Evolutionary conservation across 2,797 vertebrate species (phyloP).

Genomic region (Antennarius maculatus): DNA sequence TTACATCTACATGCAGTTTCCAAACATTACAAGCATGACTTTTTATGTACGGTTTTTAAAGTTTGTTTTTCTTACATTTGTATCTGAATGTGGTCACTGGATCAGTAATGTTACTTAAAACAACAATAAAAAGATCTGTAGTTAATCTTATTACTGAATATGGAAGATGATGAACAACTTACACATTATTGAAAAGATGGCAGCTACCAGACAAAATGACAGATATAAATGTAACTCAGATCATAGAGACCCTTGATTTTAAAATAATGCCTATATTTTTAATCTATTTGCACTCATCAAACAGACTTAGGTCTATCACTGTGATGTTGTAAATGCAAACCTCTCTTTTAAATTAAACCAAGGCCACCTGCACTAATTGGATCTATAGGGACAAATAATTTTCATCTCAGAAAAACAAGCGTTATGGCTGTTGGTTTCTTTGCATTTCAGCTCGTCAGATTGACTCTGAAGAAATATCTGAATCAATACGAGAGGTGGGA

Average conservation of each 20-base stretch:
- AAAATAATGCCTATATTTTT: neutral
- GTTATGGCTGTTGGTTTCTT: slow-evolving; percentile 12
- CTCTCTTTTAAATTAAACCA: slow-evolving; percentile 51
- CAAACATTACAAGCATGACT: neutral
- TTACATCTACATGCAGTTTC: neutral
- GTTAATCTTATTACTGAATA: neutral
- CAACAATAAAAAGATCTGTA: neutral
- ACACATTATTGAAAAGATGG: slow-evolving; percentile 2
- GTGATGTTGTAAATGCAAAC: slow-evolving; percentile 29
- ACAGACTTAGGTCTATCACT: slow-evolving; percentile 31
- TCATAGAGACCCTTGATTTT: slow-evolving; percentile 9
- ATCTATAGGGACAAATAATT: slow-evolving; percentile 54
- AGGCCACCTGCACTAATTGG: slow-evolving; percentile 57
- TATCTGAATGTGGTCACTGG: neutral
- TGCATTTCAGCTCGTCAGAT: slow-evolving; percentile 49
- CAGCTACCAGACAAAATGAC: slow-evolving; percentile 14
- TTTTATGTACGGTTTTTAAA: neutral
- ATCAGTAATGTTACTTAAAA: slow-evolving; percentile 3
- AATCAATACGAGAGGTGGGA: slow-evolving; percentile 50
- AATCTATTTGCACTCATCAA: slow-evolving; percentile 19
- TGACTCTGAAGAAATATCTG: slow-evolving; percentile 46
- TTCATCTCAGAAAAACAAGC: slow-evolving; percentile 49
- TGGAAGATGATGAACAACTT: slow-evolving; percentile 16
- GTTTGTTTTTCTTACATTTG: neutral
- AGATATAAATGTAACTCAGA: neutral